These are phyloP conservation scores for Achroia grisella DNA, from an alignment of 1,140 invertebrate genomes.

Conservation along the genomic window DNA sequence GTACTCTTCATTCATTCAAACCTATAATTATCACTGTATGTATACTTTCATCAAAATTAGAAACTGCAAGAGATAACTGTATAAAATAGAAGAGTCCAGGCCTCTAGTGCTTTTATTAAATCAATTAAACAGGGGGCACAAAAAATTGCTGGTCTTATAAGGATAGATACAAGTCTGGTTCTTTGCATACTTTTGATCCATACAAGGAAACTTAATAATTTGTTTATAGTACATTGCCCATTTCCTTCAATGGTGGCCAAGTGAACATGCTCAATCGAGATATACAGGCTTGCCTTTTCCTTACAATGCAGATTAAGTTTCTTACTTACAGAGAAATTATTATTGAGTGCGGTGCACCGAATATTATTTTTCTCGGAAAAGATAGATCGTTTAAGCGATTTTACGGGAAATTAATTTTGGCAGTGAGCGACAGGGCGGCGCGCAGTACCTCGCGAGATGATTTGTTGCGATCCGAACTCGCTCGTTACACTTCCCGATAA, in stretches of 20 bases:
- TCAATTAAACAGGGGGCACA: no score
- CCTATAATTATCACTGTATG: no score
- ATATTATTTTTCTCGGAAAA: slow-evolving; percentile 61
- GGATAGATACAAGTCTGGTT: no score
- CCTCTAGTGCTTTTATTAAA: no score
- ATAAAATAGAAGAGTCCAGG: no score
- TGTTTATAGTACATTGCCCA: slow-evolving; percentile 40
- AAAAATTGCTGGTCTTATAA: no score
- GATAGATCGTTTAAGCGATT: slow-evolving; percentile 62
- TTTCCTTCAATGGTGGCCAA: slow-evolving; percentile 26
- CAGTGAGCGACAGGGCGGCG: slow-evolving; percentile 45
- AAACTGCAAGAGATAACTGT: no score
- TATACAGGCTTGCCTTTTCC: slow-evolving; percentile 26
- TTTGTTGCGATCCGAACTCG: slow-evolving; percentile 43
- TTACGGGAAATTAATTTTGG: slow-evolving; percentile 64
- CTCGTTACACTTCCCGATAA: slow-evolving; percentile 52
- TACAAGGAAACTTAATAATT: slow-evolving; percentile 54
- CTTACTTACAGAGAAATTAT: slow-evolving; percentile 36
- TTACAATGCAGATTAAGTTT: slow-evolving; percentile 39
- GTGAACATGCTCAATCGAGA: slow-evolving; percentile 28
- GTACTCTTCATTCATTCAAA: no score
- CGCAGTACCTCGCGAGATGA: slow-evolving; percentile 30
- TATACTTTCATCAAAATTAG: no score
- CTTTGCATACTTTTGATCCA: slow-evolving; percentile 1
- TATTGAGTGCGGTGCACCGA: slow-evolving; percentile 28